Percentiles rank a stretch among this genome's conserved stretches.
phyloP scores from a whole-genome alignment of 2,797 vertebrate genomes.

The Rhinella marina region DNA sequence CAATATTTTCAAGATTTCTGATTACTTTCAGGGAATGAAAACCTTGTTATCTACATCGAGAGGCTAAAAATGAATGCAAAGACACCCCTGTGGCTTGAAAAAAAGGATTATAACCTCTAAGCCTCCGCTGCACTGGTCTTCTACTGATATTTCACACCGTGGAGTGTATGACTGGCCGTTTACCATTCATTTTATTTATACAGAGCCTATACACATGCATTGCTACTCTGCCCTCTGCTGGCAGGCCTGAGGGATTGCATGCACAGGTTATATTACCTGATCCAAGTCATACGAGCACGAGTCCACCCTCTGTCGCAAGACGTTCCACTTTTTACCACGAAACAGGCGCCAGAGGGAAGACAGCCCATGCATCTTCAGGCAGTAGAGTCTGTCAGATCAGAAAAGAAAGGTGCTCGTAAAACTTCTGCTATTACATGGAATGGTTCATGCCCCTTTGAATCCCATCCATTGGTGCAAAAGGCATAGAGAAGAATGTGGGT shows the following conservation, averaged over 20 bases:
- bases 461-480: neutral
- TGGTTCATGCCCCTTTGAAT: neutral
- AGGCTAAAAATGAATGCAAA: too few relatives aligned
- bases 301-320: conserved; percentile 93
- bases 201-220: neutral
- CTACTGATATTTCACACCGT: too few relatives aligned
- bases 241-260: neutral
- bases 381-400: conserved; percentile 84
- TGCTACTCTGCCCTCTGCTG: neutral
- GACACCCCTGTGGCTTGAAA: too few relatives aligned
- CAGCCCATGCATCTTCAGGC: conserved; percentile 91
- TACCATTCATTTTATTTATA: too few relatives aligned
- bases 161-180: too few relatives aligned
- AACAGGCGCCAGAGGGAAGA: conserved; percentile 97
- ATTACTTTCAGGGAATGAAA: too few relatives aligned
- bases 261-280: conserved; percentile 79
- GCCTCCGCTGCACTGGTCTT: too few relatives aligned
- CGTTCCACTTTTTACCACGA: conserved; percentile 98
- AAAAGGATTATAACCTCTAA: too few relatives aligned
- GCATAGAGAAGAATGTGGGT: neutral
- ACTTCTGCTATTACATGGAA: neutral
- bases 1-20: too few relatives aligned
- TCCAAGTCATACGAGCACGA: conserved; percentile 97
- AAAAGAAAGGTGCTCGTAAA: neutral
- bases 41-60: too few relatives aligned